phyloP scores from a whole-genome alignment of 2,113 vertebrate species.

The Nerophis lumbriciformis region DNA sequence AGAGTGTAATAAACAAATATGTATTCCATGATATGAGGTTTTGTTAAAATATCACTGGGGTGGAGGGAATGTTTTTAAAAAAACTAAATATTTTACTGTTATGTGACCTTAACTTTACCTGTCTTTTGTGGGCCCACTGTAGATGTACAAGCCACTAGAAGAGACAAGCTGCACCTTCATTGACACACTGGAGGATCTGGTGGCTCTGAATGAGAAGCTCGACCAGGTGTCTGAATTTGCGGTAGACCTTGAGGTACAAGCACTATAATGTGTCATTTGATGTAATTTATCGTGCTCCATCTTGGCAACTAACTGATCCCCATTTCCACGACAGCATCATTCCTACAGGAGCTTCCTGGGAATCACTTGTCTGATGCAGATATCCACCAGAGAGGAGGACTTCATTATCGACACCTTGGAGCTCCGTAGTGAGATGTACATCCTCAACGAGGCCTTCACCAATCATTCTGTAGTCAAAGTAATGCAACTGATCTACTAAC shows the following conservation, averaged over 20 bases:
- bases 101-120: background rate
- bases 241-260: slow-evolving; percentile 88
- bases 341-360: slow-evolving; percentile 94
- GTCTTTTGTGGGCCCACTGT: slow-evolving; percentile 13
- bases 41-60: background rate
- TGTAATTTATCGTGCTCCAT: background rate
- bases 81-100: background rate
- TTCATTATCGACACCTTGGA: slow-evolving; percentile 89
- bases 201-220: slow-evolving; percentile 87
- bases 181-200: slow-evolving; percentile 80
- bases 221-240: slow-evolving; percentile 82
- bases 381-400: slow-evolving; percentile 90
- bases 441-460: slow-evolving; percentile 92
- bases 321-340: slow-evolving; percentile 78
- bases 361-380: slow-evolving; percentile 91
- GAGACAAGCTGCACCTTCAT: slow-evolving; percentile 82
- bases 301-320: background rate
- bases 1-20: too few relatives aligned
- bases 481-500: slow-evolving; percentile 6
- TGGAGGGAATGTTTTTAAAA: background rate
- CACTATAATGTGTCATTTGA: background rate
- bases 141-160: slow-evolving; percentile 78
- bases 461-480: slow-evolving; percentile 90
- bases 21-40: background rate
- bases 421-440: slow-evolving; percentile 84